Evolutionary conservation across 2,888 invertebrate genomes (phyloP).

Genomic region (Cheilosia vulpina): DNA sequence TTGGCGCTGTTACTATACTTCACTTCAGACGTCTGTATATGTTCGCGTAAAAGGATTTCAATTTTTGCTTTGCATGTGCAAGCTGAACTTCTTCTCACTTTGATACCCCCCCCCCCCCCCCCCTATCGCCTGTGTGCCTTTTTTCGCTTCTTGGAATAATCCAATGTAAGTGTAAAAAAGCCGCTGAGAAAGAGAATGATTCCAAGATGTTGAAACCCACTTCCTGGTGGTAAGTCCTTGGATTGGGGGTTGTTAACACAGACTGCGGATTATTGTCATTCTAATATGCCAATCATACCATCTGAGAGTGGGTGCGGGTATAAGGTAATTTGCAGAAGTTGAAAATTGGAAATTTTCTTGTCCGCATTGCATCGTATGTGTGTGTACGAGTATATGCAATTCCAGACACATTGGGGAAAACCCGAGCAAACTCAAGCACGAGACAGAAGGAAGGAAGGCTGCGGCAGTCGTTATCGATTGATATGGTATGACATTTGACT

Average conservation of each 20-base stretch:
- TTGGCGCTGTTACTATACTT: slow-evolving; percentile 1
- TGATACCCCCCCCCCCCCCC: no score
- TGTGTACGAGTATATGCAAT: slow-evolving; percentile 12
- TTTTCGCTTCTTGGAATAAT: slow-evolving; percentile 29
- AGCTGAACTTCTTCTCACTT: slow-evolving; percentile 16
- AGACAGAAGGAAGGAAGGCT: no score
- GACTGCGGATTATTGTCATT: slow-evolving; percentile 67
- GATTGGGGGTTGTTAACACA: slow-evolving; percentile 69
- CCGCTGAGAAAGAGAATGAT: slow-evolving; percentile 42
- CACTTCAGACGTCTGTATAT: slow-evolving; percentile 39
- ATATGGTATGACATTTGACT: slow-evolving; percentile 56
- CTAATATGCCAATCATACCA: slow-evolving; percentile 58
- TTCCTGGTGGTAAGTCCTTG: slow-evolving; percentile 51
- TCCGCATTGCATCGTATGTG: slow-evolving; percentile 39
- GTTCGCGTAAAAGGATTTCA: slow-evolving; percentile 59
- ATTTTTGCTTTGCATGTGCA: slow-evolving; percentile 54
- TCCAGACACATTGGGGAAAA: slow-evolving; percentile 16
- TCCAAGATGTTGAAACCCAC: slow-evolving; percentile 49
- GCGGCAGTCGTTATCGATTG: slow-evolving; percentile 45
- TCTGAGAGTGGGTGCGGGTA: slow-evolving; percentile 2
- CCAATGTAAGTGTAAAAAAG: slow-evolving; percentile 21
- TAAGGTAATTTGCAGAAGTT: slow-evolving; percentile 61
- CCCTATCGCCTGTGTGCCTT: no score
- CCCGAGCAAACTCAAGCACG: slow-evolving; percentile 22
- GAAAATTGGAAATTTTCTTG: slow-evolving; percentile 37